Conservation (phyloP, 2,888 invertebrate species). For the Plebejus anna region DNA sequence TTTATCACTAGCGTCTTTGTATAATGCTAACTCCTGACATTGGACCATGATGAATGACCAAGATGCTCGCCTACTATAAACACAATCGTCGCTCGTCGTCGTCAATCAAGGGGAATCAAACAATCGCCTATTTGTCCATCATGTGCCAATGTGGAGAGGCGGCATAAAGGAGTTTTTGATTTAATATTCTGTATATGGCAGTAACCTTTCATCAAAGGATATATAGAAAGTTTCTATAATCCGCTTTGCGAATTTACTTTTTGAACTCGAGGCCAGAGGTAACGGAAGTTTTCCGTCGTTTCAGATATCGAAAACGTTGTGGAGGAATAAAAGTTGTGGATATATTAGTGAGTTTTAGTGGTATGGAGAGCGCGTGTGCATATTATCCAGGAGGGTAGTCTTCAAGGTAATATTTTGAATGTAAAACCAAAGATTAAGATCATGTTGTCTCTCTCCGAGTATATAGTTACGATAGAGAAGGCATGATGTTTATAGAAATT, state of each 20-base stretch:
- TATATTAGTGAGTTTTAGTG: constrained; percentile 45
- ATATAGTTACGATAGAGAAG: no score
- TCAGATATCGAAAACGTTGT: constrained; percentile 55
- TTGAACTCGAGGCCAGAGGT: constrained; percentile 36
- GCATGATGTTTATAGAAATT: no score
- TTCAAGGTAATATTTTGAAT: constrained; percentile 51
- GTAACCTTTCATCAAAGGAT: background rate
- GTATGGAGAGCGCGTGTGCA: constrained; percentile 55
- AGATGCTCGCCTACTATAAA: no score
- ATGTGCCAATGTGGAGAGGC: background rate
- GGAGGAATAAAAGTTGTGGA: constrained; percentile 43
- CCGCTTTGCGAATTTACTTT: constrained; percentile 40
- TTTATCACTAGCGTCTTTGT: background rate
- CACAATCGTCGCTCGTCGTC: background rate
- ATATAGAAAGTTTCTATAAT: background rate
- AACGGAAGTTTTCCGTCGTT: constrained; percentile 59
- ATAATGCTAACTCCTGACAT: background rate
- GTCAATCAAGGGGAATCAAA: background rate
- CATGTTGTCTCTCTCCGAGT: background rate
- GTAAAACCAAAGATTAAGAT: background rate
- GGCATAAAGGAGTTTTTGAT: background rate
- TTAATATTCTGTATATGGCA: background rate
- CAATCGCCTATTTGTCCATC: background rate
- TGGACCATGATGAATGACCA: background rate
- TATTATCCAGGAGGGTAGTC: constrained; percentile 49